Evolutionary conservation across 2,888 invertebrate species (phyloP).

Genomic region (Lithophane socia): DNA sequence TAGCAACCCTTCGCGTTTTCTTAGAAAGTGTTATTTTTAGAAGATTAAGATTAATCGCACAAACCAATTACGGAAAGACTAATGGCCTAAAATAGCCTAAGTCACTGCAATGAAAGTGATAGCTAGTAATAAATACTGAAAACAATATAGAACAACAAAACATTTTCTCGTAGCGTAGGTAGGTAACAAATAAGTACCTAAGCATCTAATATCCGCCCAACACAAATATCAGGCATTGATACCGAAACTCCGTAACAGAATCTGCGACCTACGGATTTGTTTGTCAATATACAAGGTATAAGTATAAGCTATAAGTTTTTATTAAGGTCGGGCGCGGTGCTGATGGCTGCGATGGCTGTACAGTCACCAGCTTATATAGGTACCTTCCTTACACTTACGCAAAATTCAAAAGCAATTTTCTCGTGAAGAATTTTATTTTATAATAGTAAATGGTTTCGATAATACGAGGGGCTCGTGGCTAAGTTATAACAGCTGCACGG

Average conservation of each 20-base stretch:
- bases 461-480: neutral
- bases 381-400: neutral
- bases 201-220: conserved; percentile 41
- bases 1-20: neutral
- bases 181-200: conserved; percentile 36
- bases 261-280: conserved; percentile 46
- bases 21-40: conserved; percentile 23
- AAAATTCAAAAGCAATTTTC: neutral
- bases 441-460: neutral
- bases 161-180: conserved; percentile 26
- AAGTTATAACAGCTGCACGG: neutral
- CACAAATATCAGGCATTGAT: conserved; percentile 45
- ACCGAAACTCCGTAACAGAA: conserved; percentile 43
- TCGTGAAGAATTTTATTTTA: neutral
- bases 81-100: conserved; percentile 9
- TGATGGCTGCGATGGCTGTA: conserved; percentile 9
- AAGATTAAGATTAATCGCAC: conserved; percentile 2
- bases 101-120: conserved; percentile 3
- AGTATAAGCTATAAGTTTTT: conserved; percentile 56
- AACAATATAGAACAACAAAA: conserved; percentile 13
- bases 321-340: conserved; percentile 57
- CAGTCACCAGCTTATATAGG: neutral
- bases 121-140: conserved; percentile 4
- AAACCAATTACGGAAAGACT: conserved; percentile 15
- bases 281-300: conserved; percentile 56